Conservation (phyloP, 1,140 invertebrate genomes). For the Whitmania pigra region DNA sequence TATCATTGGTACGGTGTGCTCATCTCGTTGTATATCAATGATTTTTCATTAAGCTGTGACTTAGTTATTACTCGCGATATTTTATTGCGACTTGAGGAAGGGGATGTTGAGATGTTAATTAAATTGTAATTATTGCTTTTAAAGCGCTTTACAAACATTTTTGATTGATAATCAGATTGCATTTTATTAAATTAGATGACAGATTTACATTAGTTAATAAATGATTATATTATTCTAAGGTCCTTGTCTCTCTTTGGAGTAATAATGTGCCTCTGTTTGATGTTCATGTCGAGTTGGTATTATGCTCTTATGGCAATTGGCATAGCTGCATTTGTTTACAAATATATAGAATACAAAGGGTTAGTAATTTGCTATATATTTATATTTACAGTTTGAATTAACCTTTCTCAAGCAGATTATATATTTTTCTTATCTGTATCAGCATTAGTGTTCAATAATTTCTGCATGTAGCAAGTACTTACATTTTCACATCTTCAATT, state of each 20-base stretch:
- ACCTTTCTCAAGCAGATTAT: no score
- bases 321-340: slow-evolving; percentile 90
- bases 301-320: slow-evolving; percentile 90
- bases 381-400: no score
- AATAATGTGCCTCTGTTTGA: slow-evolving; percentile 83
- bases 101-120: no score
- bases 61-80: background rate
- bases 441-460: no score
- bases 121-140: no score
- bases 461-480: no score
- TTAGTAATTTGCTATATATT: slow-evolving; percentile 42
- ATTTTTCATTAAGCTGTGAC: background rate
- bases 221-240: slow-evolving; percentile 44
- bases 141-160: background rate
- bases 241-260: slow-evolving; percentile 79
- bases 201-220: background rate
- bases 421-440: no score
- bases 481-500: no score
- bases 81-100: background rate
- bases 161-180: background rate
- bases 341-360: slow-evolving; percentile 99
- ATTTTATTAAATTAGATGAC: background rate
- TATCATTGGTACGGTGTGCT: slow-evolving; percentile 74
- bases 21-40: background rate
- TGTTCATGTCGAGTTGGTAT: slow-evolving; percentile 99